These are phyloP conservation scores for Prosapia bicincta DNA, from an alignment of 2,888 invertebrate genomes.

Conservation along the genomic window DNA sequence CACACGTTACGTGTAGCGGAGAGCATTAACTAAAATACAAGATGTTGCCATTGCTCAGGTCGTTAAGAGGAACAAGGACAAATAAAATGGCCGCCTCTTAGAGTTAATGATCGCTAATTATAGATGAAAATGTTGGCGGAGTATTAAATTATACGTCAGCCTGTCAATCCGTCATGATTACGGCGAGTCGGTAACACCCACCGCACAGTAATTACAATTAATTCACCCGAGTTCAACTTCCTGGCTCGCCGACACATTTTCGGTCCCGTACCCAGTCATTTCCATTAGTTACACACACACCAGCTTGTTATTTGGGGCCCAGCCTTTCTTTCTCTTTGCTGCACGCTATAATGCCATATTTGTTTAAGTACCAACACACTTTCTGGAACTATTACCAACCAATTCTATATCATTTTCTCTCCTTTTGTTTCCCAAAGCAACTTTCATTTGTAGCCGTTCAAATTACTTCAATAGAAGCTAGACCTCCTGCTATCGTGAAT, in stretches of 20 bases:
- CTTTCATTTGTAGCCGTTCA: too few relatives aligned
- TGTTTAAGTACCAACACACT: too few relatives aligned
- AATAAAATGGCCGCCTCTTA: slow-evolving; percentile 28
- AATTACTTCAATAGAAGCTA: too few relatives aligned
- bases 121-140: slow-evolving; percentile 27
- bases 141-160: slow-evolving; percentile 27
- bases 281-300: background rate
- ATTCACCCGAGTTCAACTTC: background rate
- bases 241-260: background rate
- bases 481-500: too few relatives aligned
- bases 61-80: slow-evolving; percentile 27
- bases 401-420: too few relatives aligned
- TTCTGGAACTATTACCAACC: too few relatives aligned
- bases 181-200: slow-evolving; percentile 3
- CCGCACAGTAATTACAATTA: background rate
- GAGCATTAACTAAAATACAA: slow-evolving; percentile 11
- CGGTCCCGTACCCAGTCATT: background rate
- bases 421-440: too few relatives aligned
- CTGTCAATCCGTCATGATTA: slow-evolving; percentile 28
- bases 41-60: slow-evolving; percentile 8
- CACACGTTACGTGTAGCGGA: background rate
- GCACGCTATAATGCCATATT: background rate
- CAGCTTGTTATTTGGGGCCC: background rate
- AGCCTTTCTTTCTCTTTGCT: background rate
- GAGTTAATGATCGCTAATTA: slow-evolving; percentile 28